These are phyloP conservation scores for Muscina levida DNA, from an alignment of 2,888 invertebrate species.

Conservation along the genomic window DNA sequence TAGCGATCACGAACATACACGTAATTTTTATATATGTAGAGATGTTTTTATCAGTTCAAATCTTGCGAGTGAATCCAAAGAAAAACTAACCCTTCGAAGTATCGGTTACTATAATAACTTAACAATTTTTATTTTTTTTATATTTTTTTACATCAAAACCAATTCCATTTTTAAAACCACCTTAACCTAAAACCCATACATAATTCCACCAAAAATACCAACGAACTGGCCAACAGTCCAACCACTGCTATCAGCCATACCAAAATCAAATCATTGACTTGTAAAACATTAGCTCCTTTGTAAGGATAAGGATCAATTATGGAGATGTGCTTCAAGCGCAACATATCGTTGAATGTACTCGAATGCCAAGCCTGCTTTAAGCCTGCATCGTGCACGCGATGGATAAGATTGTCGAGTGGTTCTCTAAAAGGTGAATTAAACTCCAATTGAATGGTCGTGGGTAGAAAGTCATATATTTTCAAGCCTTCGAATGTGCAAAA, in stretches of 20 bases:
- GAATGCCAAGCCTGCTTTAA: conserved; percentile 26
- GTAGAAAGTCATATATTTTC: not conserved
- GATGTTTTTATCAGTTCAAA: too few species aligned
- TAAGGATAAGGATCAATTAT: not conserved
- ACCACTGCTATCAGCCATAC: not conserved
- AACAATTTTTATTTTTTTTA: too few species aligned
- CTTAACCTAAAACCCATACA: too few species aligned
- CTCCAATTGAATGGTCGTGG: not conserved
- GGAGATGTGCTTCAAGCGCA: not conserved
- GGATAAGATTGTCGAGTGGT: conserved; percentile 9
- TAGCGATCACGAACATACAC: too few species aligned
- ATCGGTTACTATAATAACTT: too few species aligned
- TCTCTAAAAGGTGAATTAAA: conserved; percentile 22
- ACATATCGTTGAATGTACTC: conserved; percentile 28
- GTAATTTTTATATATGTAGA: too few species aligned
- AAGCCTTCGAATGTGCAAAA: conserved; percentile 24
- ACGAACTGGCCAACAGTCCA: not conserved
- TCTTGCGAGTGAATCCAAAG: too few species aligned
- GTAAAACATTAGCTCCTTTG: not conserved
- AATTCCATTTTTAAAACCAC: too few species aligned
- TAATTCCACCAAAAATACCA: not conserved
- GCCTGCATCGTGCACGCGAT: conserved; percentile 15
- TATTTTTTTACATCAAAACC: too few species aligned
- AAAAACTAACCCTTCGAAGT: too few species aligned
- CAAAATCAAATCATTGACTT: conserved; percentile 8